phyloP scores from a whole-genome alignment of 2,888 invertebrate genomes.

The Hirudinaria manillensis region DNA sequence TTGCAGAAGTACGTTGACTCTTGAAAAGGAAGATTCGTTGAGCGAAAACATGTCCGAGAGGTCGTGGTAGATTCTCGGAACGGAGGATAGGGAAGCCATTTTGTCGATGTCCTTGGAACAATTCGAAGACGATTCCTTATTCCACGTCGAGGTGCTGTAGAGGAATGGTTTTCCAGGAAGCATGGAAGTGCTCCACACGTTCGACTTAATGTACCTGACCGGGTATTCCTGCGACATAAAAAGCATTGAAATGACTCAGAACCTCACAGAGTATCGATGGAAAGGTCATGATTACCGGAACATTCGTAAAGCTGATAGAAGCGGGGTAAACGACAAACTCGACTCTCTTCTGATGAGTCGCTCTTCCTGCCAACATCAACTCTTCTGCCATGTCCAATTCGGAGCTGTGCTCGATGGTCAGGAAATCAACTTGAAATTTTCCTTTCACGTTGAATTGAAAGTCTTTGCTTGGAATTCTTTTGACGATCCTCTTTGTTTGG shows the following conservation, averaged over 20 bases:
- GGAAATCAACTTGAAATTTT: conserved; percentile 40
- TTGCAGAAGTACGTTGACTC: conserved; percentile 35
- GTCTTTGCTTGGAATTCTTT: conserved; percentile 36
- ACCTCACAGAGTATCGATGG: background rate
- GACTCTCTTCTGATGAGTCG: conserved; percentile 31
- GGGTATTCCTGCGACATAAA: conserved; percentile 17
- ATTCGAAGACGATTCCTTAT: conserved; percentile 28
- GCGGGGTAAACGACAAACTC: conserved; percentile 26
- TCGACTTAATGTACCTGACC: conserved; percentile 37
- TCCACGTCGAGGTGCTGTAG: conserved; percentile 39
- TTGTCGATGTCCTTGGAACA: conserved; percentile 36
- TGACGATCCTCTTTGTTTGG: conserved; percentile 35
- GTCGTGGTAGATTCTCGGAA: conserved; percentile 10
- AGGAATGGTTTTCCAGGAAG: conserved; percentile 45
- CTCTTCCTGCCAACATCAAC: conserved; percentile 45
- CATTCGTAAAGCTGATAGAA: no score
- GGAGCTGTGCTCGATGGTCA: conserved; percentile 42
- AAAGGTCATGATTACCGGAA: conserved; percentile 26
- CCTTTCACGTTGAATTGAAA: conserved; percentile 38
- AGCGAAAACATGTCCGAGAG: background rate
- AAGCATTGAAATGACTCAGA: background rate
- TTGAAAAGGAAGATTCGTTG: conserved; percentile 28
- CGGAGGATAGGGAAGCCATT: conserved; percentile 26
- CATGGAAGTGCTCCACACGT: conserved; percentile 36
- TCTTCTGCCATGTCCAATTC: conserved; percentile 43